Percentiles rank a stretch among this genome's conserved stretches.
Evolutionary conservation across 2,797 vertebrate species (phyloP).

Genomic region (Enteromius anoplus): DNA sequence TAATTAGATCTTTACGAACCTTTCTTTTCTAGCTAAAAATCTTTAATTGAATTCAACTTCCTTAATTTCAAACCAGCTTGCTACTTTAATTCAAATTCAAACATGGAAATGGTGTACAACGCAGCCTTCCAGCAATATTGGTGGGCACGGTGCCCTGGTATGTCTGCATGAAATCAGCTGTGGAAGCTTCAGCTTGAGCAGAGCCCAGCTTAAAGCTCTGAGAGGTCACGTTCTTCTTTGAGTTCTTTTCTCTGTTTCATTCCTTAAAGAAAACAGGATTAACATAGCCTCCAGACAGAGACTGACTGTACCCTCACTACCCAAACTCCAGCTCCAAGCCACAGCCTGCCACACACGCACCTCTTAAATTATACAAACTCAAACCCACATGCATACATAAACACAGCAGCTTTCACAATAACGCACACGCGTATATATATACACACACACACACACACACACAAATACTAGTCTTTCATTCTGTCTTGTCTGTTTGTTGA

Average conservation of each 20-base stretch:
- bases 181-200: slow-evolving; percentile 67
- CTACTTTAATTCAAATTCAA: too few relatives aligned
- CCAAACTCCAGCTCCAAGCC: slow-evolving; percentile 38
- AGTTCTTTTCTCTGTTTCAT: slow-evolving; percentile 26
- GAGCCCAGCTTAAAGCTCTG: slow-evolving; percentile 48
- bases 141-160: slow-evolving; percentile 17
- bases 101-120: background rate
- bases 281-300: slow-evolving; percentile 57
- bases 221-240: slow-evolving; percentile 12
- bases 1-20: background rate
- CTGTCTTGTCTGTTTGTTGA: slow-evolving; percentile 20
- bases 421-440: background rate
- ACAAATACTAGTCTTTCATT: slow-evolving; percentile 1
- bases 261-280: slow-evolving; percentile 60
- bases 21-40: background rate
- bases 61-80: background rate
- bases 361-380: slow-evolving; percentile 28
- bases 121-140: background rate
- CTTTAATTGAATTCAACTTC: background rate
- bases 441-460: background rate
- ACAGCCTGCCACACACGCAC: slow-evolving; percentile 33
- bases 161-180: slow-evolving; percentile 30
- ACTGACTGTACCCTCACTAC: slow-evolving; percentile 24
- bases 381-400: slow-evolving; percentile 17
- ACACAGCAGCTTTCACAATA: background rate